phyloP scores from a whole-genome alignment of 2,797 vertebrate genomes.

The Catharus ustulatus region DNA sequence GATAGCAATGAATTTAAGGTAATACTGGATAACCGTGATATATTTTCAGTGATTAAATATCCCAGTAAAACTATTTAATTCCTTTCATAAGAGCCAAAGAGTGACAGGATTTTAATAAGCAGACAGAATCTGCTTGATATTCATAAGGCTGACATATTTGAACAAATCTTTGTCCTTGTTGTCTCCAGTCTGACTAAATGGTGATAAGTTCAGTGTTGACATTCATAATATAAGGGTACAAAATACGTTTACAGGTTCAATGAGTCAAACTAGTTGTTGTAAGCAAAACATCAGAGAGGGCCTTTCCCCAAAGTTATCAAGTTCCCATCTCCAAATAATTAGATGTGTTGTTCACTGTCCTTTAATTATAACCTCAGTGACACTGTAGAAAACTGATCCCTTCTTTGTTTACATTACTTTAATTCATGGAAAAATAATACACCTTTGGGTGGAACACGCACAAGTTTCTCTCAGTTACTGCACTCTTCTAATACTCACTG shows the following conservation, averaged over 20 bases:
- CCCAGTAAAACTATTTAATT: not conserved
- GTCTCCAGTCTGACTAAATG: not conserved
- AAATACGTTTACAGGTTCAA: slow-evolving; percentile 9
- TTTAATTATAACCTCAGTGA: slow-evolving; percentile 40
- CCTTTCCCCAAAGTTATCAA: slow-evolving; percentile 50
- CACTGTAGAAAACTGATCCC: not conserved
- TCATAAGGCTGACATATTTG: not conserved
- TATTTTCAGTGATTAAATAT: not conserved
- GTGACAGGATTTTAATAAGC: not conserved
- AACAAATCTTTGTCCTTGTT: not conserved
- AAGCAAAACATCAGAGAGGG: slow-evolving; percentile 46
- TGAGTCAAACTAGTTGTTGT: slow-evolving; percentile 16
- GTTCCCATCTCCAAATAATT: slow-evolving; percentile 60
- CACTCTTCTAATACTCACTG: not conserved
- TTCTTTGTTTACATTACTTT: slow-evolving; percentile 27
- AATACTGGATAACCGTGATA: not conserved
- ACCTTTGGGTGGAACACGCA: not conserved
- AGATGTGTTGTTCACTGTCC: not conserved
- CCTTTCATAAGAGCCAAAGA: not conserved
- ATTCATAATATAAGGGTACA: not conserved
- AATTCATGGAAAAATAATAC: not conserved
- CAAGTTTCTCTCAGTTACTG: not conserved
- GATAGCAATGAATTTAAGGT: not conserved
- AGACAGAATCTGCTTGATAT: not conserved
- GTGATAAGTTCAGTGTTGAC: not conserved